Evolutionary conservation across 2,797 vertebrate genomes (phyloP), one percentile per base, ranked within the genome.

Genomic region (Enteromius radiatus): DNA sequence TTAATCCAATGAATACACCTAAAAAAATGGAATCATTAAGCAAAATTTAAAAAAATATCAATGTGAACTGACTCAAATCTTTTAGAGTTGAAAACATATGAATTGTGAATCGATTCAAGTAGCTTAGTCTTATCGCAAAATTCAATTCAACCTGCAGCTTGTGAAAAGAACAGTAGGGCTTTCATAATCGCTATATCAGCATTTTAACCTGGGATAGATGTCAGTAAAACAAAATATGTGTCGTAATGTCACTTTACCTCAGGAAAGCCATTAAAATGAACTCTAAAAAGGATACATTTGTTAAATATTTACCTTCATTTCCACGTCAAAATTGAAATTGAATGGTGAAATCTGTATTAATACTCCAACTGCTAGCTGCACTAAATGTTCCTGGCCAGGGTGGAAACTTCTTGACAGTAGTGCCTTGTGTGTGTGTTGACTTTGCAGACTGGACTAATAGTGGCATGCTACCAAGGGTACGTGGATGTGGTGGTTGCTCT

Each of bases 391-490:
- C 63, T 17, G 19, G 21, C 70, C 9, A 41, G 28, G 61, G 41
- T 83, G 77, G 65, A 86, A 77, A 76, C 75, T 26, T 68, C 65
- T 45, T 6, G 33, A 78, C 56, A 77, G 36, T 84, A 71, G 73
- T 11, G 23, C 43, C 43, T 73, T 61, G 15, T 71, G 61, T 85
- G 31, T 84, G 28, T 80, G 54, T 80, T 49, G 71, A 26, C 54
- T 84, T 63, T 88, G 61, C 92, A 99, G 98, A 97, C 92, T 15
- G 96, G 96, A 87, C 96, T 99, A 87, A 92, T 98, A 31, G 86
- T 99, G 68, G 98, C 98, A 5, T 99, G 97, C 88, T 99, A 98
- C 93, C 97, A 99, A 59, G 97, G 98, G 52, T 99, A 95, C 36
- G 96, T 99, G 91, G 98, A 99, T 52, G 92, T 97, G 0, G 96